Conservation (phyloP, 1,140 invertebrate genomes). For the Drosophila parvula region DNA sequence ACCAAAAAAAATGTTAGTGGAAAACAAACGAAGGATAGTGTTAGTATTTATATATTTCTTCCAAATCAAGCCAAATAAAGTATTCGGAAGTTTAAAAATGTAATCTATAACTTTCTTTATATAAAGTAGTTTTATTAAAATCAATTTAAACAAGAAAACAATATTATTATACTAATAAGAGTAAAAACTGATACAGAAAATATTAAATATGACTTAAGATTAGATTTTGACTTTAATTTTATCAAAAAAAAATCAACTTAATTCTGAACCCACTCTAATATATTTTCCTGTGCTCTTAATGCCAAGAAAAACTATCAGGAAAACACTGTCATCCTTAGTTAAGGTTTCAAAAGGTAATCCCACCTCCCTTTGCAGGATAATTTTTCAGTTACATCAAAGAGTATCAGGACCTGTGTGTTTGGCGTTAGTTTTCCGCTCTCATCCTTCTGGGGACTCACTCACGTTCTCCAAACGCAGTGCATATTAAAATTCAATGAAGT, state of each 20-base stretch:
- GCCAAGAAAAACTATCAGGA: background rate
- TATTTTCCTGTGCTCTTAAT: background rate
- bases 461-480: conserved; percentile 47
- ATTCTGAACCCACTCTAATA: too few species aligned
- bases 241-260: background rate
- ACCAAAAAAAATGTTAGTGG: background rate
- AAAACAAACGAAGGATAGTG: too few species aligned
- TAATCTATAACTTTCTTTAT: too few species aligned
- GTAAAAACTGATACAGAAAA: too few species aligned
- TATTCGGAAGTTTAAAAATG: background rate
- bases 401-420: background rate
- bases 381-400: conserved; percentile 12
- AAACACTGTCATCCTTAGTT: too few species aligned
- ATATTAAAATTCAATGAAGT: conserved; percentile 82
- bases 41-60: background rate
- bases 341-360: background rate
- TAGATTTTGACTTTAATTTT: too few species aligned
- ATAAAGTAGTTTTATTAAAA: too few species aligned
- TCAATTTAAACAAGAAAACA: too few species aligned
- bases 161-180: too few species aligned
- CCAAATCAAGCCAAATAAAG: background rate
- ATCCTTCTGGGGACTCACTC: conserved; percentile 16
- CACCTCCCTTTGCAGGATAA: background rate
- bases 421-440: background rate
- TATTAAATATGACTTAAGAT: too few species aligned